Evolutionary conservation across 2,113 vertebrate genomes (phyloP), one percentile per base, ranked within the genome.

Genomic region (Megaptera novaeangliae): DNA sequence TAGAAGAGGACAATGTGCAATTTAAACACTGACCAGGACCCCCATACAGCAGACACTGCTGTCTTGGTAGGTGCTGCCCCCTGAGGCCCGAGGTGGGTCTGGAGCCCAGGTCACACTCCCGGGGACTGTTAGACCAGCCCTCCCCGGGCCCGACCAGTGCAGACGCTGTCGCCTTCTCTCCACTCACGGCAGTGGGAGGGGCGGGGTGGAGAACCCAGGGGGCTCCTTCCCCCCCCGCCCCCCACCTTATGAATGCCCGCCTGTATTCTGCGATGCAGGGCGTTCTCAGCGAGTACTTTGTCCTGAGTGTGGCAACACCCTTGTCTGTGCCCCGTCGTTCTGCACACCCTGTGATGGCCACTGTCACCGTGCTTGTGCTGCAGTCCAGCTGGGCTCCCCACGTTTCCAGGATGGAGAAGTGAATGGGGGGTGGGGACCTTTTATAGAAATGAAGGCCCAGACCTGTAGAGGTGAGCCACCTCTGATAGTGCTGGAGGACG

Each of bases 141-240:
- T 59, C n/a, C 31, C 64, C 41, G n/a, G 27, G n/a, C 8, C 59
- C 44, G 0, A 2, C 87, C 57, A 31, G 63, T 23, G 39, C 63
- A 5, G 1, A 46, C 2, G 11, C 86, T 7, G 1, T 41, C 23
- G 11, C 44, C 77, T 36, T 64, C 66, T 31, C 8, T 25, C 57
- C 15, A 3, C 2, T 4, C 57, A 52, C 13, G 21, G 27, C 39
- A 4, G n/a, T 29, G 5, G n/a, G 41, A 17, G 14, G 25, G 3
- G 17, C 0, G 49, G 9, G 46, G 36, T 52, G 52, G 27, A 4
- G 4, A 39, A 27, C 0, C 8, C 4, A 0, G 14, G 12, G 10
- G 66, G 17, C 23, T 66, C 36, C 66, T 49, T n/a, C 13, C 2
- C 31, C 15, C 0, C 8, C 29, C 15, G 8, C 4, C 18, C 4